phyloP scores from a whole-genome alignment of 2,888 invertebrate species.

The Crematogaster levior region DNA sequence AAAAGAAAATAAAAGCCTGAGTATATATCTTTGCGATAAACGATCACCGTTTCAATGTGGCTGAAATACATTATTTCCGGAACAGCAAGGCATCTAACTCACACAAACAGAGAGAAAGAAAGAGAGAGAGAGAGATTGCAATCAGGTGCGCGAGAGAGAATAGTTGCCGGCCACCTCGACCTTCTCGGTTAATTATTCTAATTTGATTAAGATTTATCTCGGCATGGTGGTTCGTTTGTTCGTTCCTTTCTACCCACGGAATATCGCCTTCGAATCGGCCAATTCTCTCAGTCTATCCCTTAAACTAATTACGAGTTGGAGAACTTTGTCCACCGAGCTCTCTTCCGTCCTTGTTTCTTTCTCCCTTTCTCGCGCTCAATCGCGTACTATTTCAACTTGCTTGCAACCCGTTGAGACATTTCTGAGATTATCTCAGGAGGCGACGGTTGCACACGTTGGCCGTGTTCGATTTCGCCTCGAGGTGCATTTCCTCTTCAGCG shows the following conservation, averaged over 20 bases:
- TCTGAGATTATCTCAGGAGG: constrained; percentile 22
- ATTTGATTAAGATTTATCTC: constrained; percentile 67
- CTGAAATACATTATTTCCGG: constrained; percentile 17
- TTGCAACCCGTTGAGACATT: constrained; percentile 13
- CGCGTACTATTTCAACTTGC: constrained; percentile 28
- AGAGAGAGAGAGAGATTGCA: constrained; percentile 10
- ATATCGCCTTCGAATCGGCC: constrained; percentile 61
- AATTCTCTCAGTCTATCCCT: constrained; percentile 35
- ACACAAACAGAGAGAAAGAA: constrained; percentile 11
- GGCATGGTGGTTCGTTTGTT: constrained; percentile 47
- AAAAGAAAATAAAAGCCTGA: not conserved
- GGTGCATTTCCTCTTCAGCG: constrained; percentile 23
- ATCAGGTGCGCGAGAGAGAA: constrained; percentile 29
- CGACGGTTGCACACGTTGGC: not conserved
- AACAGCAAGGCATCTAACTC: constrained; percentile 17
- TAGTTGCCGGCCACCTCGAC: constrained; percentile 26
- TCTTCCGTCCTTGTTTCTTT: not conserved
- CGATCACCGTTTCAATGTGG: not conserved
- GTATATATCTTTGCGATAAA: not conserved
- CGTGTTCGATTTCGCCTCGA: constrained; percentile 33
- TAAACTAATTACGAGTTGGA: constrained; percentile 58
- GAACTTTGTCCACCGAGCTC: not conserved
- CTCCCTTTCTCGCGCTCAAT: constrained; percentile 2
- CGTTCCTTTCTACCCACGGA: constrained; percentile 55
- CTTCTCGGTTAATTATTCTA: constrained; percentile 56